phyloP scores from a whole-genome alignment of 2,113 vertebrate species.

The Athene noctua region DNA sequence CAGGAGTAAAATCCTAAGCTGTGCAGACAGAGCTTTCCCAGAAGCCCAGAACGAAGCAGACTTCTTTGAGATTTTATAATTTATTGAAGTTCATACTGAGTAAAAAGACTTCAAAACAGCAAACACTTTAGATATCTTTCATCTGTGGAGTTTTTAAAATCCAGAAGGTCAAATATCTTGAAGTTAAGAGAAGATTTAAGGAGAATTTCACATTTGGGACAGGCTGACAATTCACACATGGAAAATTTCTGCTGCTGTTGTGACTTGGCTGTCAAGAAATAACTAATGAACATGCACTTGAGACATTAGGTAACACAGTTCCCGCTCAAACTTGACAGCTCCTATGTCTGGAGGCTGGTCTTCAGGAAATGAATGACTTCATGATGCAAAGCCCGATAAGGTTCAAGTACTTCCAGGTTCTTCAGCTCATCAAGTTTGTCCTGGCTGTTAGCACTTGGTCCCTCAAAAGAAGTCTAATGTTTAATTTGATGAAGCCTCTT shows the following conservation, averaged over 20 bases:
- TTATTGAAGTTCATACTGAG: background rate
- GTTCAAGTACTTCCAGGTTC: background rate
- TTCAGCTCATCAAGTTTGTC: background rate
- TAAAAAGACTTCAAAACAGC: background rate
- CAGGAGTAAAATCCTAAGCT: background rate
- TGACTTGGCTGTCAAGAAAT: background rate
- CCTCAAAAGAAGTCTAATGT: background rate
- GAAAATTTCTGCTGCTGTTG: background rate
- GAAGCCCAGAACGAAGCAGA: background rate
- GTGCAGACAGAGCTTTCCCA: background rate
- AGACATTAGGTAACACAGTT: background rate
- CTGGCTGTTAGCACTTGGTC: background rate
- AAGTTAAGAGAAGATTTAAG: background rate
- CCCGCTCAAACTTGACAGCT: background rate
- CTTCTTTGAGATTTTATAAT: background rate
- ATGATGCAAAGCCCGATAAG: background rate
- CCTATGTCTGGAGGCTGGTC: background rate
- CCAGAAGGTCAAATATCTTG: background rate
- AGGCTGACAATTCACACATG: background rate
- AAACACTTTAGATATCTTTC: background rate
- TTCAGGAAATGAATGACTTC: background rate
- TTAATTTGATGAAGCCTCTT: background rate
- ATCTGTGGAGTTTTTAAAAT: background rate
- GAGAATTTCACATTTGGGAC: background rate
- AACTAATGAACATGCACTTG: background rate